phyloP scores from a whole-genome alignment of 2,113 vertebrate genomes.

The Epinephelus lanceolatus region DNA sequence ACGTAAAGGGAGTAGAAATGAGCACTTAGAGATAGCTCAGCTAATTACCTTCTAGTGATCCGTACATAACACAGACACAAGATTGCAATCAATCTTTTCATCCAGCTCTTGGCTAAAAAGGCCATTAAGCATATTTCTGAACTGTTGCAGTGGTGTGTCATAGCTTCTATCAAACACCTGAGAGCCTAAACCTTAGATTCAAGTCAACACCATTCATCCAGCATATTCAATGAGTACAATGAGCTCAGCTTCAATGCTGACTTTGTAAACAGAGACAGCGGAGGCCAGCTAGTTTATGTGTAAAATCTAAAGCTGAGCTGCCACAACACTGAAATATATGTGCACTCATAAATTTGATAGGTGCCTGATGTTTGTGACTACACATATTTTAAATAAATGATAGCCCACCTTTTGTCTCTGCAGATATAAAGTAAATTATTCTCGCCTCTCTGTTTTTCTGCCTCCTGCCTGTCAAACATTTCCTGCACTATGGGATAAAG shows the following conservation, averaged over 20 bases:
- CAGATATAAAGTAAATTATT: constrained; percentile 51
- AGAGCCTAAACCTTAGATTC: background rate
- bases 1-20: too few relatives aligned
- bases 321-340: constrained; percentile 14
- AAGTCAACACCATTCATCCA: background rate
- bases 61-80: background rate
- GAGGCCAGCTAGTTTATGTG: constrained; percentile 8
- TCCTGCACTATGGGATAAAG: constrained; percentile 23
- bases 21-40: background rate
- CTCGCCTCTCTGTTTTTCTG: constrained; percentile 1
- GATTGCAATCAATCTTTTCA: background rate
- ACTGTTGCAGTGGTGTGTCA: background rate
- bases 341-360: constrained; percentile 23
- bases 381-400: constrained; percentile 47
- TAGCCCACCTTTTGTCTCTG: constrained; percentile 43
- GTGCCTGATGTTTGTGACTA: constrained; percentile 35
- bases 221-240: background rate
- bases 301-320: constrained; percentile 15
- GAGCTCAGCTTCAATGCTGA: background rate
- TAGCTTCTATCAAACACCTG: background rate
- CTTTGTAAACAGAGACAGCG: background rate
- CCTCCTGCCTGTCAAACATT: constrained; percentile 41
- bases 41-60: background rate
- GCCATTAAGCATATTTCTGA: too few relatives aligned
- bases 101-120: background rate